Base-by-base conservation (phyloP, 2,888 invertebrate genomes). In the Morpho deidamia region DNA sequence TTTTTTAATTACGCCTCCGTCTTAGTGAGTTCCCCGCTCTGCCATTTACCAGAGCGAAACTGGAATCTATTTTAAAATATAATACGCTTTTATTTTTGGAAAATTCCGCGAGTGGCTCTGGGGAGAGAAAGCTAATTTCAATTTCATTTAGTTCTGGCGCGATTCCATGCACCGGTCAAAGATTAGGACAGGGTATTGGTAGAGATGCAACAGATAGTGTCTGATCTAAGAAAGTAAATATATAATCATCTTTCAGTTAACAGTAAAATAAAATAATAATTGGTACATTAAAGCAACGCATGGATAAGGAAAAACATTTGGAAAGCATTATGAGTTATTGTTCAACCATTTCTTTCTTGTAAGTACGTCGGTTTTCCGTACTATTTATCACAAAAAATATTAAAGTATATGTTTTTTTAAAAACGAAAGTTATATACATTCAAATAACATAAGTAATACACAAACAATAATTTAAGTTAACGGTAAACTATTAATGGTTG, bases 81-180 rank as follows among this genome's bases (percentile, higher is more conserved):
- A 87, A 85, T 86, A 81, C 84, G 77, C 81, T 87, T 87, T 88
- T 87, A 88, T 88, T 88, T 78, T 87, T 80, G 81, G 79, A 76
- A 76, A 83, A 82, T 84, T 83, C 83, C 80, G 79, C 83, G 80
- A 80, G 76, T 76, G 83, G 82, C 87, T 83, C 86, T 71, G 53
- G 88, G 88, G 88, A 87, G 83, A 71, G 84, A 80, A 85, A 87
- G 86, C 87, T 88, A 88, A 88, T 88, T 88, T 88, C 88, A 88
- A 88, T 88, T 88, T 88, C 87, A 88, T 88, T 88, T 88, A 88
- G 88, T 86, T 84, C 87, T 88, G 87, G 88, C 87, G 87, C 84
- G 76, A 80, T 83, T 88, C 88, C 88, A 88, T 87, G 85, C 81
- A 81, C 76, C 77, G 72, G 58, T 48, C 83, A 81, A 52, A 85